phyloP scores from a whole-genome alignment of 2,888 invertebrate genomes.

The Stenurella melanura region DNA sequence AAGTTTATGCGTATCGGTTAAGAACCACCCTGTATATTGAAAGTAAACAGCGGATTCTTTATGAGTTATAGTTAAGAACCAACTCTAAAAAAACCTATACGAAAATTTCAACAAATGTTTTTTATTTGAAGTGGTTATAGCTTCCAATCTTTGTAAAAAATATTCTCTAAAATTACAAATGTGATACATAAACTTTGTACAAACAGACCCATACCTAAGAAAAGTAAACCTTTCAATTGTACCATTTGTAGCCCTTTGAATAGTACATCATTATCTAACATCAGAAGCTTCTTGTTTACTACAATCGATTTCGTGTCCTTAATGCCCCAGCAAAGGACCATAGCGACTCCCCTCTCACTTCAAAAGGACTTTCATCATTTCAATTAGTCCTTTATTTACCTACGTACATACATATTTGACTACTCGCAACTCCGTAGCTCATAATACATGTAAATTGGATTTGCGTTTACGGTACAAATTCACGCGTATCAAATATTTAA shows the following conservation, averaged over 20 bases:
- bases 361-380: slow-evolving; percentile 22
- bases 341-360: slow-evolving; percentile 10
- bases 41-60: no score
- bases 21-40: no score
- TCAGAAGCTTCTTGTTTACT: slow-evolving; percentile 21
- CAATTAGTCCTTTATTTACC: slow-evolving; percentile 25
- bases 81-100: no score
- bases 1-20: no score
- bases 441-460: slow-evolving; percentile 5
- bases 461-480: neutral
- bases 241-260: slow-evolving; percentile 21
- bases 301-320: slow-evolving; percentile 26
- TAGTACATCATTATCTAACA: slow-evolving; percentile 28
- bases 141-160: no score
- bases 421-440: neutral
- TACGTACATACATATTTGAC: slow-evolving; percentile 4
- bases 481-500: neutral
- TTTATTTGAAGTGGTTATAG: no score
- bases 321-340: slow-evolving; percentile 5
- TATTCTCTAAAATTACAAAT: no score
- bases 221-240: slow-evolving; percentile 9
- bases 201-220: neutral
- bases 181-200: no score
- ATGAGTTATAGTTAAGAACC: no score
- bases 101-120: no score